phyloP scores from a whole-genome alignment of 23 tunicate species.

The Halocynthia roretzi region DNA sequence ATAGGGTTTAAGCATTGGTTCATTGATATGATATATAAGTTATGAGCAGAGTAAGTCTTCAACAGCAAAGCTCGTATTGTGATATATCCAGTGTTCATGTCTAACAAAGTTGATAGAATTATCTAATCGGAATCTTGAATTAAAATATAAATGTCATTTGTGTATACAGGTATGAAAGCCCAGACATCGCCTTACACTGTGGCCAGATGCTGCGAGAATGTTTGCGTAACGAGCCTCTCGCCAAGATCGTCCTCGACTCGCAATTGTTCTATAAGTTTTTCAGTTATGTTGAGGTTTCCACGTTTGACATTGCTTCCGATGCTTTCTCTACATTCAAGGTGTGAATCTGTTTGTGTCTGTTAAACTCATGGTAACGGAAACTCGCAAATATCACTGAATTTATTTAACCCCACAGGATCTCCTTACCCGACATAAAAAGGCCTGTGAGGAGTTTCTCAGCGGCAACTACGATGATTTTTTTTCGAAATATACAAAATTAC shows the following conservation, averaged over 20 bases:
- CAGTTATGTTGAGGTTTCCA: constrained; percentile 79
- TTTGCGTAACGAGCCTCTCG: constrained; percentile 58
- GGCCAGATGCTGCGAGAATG: constrained; percentile 93
- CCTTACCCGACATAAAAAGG: constrained; percentile 55
- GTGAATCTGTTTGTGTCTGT: not conserved
- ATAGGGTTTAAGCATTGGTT: too few species aligned
- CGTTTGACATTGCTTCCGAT: constrained; percentile 98
- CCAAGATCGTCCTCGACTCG: constrained; percentile 38
- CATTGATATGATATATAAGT: too few species aligned
- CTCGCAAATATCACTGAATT: not conserved
- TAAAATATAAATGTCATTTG: not conserved
- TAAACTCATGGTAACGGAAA: not conserved
- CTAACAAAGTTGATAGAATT: too few species aligned
- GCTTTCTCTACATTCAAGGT: constrained; percentile 99
- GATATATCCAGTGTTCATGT: too few species aligned
- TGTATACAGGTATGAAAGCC: constrained; percentile 47
- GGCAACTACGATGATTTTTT: constrained; percentile 73
- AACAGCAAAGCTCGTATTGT: too few species aligned
- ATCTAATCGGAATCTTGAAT: too few species aligned
- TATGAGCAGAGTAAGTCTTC: too few species aligned
- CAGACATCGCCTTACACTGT: constrained; percentile 84
- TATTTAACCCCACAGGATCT: constrained; percentile 41
- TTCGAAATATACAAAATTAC: constrained; percentile 58
- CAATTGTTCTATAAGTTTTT: constrained; percentile 72
- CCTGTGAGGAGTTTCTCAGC: constrained; percentile 50